Evolutionary conservation across 2,888 invertebrate genomes (phyloP).

Genomic region (Athripsodes cinereus): DNA sequence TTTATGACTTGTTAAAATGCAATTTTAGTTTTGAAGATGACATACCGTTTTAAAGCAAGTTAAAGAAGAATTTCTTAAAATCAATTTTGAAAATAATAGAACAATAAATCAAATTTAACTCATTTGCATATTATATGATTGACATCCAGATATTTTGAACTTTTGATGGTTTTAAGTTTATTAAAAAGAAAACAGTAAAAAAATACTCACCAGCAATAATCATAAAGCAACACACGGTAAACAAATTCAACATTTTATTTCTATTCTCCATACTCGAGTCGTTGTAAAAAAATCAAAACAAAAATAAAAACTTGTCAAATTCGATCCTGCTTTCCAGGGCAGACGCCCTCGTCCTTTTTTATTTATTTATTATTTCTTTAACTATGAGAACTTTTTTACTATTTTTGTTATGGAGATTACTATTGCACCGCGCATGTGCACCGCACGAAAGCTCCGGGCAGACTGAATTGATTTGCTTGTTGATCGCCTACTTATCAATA

Average conservation of each 20-base stretch:
- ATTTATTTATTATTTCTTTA: neutral
- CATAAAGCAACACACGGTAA: conserved; percentile 6
- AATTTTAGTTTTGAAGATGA: too few species aligned
- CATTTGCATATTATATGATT: too few species aligned
- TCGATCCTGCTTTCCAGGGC: neutral
- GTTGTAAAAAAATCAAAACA: neutral
- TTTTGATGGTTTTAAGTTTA: too few species aligned
- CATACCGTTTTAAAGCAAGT: too few species aligned
- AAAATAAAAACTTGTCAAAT: neutral
- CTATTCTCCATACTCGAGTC: neutral
- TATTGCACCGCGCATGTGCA: conserved; percentile 18
- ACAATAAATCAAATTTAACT: too few species aligned
- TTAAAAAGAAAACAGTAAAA: neutral
- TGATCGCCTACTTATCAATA: conserved; percentile 22
- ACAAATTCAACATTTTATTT: neutral
- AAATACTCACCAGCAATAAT: conserved; percentile 5
- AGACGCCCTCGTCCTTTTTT: neutral
- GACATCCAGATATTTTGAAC: too few species aligned
- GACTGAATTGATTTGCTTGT: conserved; percentile 15
- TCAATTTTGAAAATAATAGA: too few species aligned
- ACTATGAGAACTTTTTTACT: neutral
- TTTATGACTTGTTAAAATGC: too few species aligned
- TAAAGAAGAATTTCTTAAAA: too few species aligned
- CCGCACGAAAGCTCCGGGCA: conserved; percentile 20
- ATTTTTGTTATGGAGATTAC: neutral